Conservation (phyloP, 2,888 invertebrate genomes). For the Megastigmus dorsalis region DNA sequence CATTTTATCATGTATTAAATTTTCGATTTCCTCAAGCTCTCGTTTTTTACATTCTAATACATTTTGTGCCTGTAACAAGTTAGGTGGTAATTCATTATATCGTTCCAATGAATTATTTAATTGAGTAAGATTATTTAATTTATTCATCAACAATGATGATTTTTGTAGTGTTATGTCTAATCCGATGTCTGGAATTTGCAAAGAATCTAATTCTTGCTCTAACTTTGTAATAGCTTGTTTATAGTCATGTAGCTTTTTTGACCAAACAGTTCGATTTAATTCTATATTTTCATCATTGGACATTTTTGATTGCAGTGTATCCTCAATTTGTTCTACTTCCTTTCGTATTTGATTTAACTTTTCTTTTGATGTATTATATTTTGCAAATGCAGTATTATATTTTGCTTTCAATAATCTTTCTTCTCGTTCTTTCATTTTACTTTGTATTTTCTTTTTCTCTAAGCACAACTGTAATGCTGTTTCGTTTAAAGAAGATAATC, state of each 20-base stretch:
- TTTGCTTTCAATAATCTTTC: constrained; percentile 60
- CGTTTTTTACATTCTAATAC: constrained; percentile 62
- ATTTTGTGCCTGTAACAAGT: constrained; percentile 68
- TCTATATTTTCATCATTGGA: constrained; percentile 58
- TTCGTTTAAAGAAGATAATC: constrained; percentile 62
- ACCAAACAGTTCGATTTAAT: constrained; percentile 59
- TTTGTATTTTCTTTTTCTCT: constrained; percentile 59
- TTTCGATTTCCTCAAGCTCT: constrained; percentile 63
- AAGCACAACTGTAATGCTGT: constrained; percentile 57
- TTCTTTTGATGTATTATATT: constrained; percentile 59
- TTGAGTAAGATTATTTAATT: constrained; percentile 59
- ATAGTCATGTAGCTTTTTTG: constrained; percentile 65
- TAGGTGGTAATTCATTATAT: constrained; percentile 67
- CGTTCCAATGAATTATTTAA: constrained; percentile 61
- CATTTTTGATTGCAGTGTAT: constrained; percentile 50
- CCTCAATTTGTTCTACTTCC: constrained; percentile 58
- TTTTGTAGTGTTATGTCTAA: constrained; percentile 63
- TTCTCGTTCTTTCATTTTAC: constrained; percentile 59
- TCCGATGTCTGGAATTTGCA: constrained; percentile 60
- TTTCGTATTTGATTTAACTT: constrained; percentile 58
- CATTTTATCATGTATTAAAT: constrained; percentile 60
- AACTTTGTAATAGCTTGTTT: constrained; percentile 60
- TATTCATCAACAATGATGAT: constrained; percentile 60
- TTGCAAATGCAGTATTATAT: constrained; percentile 61
- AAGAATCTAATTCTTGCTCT: constrained; percentile 58